Percentiles rank a stretch among this genome's conserved stretches.
Evolutionary conservation across 2,888 invertebrate genomes (phyloP).

Genomic region (Diadegma fenestrale): DNA sequence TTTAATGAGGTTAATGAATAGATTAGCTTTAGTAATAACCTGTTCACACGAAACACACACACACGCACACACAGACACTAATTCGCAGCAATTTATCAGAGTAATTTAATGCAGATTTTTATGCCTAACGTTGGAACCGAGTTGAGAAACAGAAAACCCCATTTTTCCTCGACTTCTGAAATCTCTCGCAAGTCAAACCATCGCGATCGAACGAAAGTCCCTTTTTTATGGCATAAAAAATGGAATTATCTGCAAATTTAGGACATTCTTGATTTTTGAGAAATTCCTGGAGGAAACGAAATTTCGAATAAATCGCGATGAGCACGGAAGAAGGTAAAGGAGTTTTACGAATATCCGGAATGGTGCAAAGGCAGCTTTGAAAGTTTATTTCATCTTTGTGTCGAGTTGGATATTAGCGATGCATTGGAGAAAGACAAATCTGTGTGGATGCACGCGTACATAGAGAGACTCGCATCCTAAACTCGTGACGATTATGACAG

Average conservation of each 20-base stretch:
- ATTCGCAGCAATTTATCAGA: background rate
- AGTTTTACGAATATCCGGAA: background rate
- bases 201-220: background rate
- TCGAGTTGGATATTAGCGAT: background rate
- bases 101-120: conserved; percentile 1
- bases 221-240: background rate
- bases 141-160: background rate
- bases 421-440: background rate
- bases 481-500: conserved; percentile 50
- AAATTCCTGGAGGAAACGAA: background rate
- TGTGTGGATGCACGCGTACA: background rate
- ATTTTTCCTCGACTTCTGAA: background rate
- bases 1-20: conserved; percentile 14
- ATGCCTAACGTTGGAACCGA: background rate
- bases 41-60: background rate
- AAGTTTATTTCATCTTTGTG: background rate
- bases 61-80: background rate
- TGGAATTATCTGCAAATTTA: background rate
- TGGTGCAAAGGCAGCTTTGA: background rate
- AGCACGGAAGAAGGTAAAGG: background rate
- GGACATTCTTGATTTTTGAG: background rate
- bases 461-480: conserved; percentile 17
- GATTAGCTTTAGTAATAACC: conserved; percentile 2
- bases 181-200: background rate
- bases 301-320: no score